Evolutionary conservation across 1,140 invertebrate genomes (phyloP), one percentile per base, ranked within the genome.

Genomic region (Drosophila nikananu): DNA sequence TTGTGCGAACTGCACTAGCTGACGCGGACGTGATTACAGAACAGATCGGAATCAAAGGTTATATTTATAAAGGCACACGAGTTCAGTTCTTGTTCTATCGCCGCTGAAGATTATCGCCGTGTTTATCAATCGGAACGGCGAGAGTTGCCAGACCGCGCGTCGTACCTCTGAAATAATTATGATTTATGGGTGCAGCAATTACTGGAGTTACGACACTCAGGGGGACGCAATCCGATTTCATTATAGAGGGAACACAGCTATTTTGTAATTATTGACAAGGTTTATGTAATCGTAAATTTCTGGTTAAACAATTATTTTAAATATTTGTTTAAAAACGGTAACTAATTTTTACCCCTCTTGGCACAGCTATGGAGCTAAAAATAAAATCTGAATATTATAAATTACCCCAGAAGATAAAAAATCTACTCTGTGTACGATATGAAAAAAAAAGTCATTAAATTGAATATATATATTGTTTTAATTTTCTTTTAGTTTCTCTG

Each of bases 31-130:
- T 60, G 74, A 77, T 77, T 77, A 77, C 48, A 32, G 27, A 66
- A 77, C 39, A 77, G 61, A 76, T 77, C 54, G 52, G 21, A 54
- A 67, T 67, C 63, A 75, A 44, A 59, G 55, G 62, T 66, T 64
- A 46, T 73, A 59, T 49, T 13, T 32, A 52, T 30, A 52, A 75
- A 77, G 71, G 74, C 74, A 77, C 74, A 73, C 74, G 52, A 55
- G 74, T 77, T 75, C 12, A 9, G 42, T 21, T 46, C 61, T 64
- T 65, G 71, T 65, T 51, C 44, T 77, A 73, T 76, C 73, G 54
- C 63, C 46, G 55, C 51, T 17, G 32, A 21, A 39, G 61, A 77
- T 77, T 67, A 77, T 77, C 71, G 62, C 54, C 25, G 35, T 37
- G 41, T 52, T 41, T 55, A 59, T 73, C 63, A 61, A 77, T 77